These are phyloP conservation scores for Oryctolagus cuniculus DNA, from an alignment of 2,113 vertebrate genomes.

Conservation along the genomic window mOryCun1.1 NC_091436.1:57601501-57602000, in stretches of 20 bases:
- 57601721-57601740: not conserved
- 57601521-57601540: not conserved
- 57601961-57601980: not conserved
- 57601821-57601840: not conserved
- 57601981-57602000: not conserved
- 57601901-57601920: not conserved
- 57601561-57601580: not conserved
- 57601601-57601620: not conserved
- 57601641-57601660: not conserved
- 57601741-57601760: not conserved
- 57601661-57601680: not conserved
- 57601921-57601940: not conserved
- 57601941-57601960: not conserved
- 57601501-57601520: not conserved
- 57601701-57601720: not conserved
- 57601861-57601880: not conserved
- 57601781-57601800: conserved; percentile 17
- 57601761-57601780: not conserved
- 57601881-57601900: not conserved
- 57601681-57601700: not conserved
- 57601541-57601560: not conserved
- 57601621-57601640: not conserved
- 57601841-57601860: not conserved
- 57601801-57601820: conserved; percentile 7
- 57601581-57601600: not conserved